phyloP scores from a whole-genome alignment of 2,888 invertebrate genomes.

The Hedya salicella region DNA sequence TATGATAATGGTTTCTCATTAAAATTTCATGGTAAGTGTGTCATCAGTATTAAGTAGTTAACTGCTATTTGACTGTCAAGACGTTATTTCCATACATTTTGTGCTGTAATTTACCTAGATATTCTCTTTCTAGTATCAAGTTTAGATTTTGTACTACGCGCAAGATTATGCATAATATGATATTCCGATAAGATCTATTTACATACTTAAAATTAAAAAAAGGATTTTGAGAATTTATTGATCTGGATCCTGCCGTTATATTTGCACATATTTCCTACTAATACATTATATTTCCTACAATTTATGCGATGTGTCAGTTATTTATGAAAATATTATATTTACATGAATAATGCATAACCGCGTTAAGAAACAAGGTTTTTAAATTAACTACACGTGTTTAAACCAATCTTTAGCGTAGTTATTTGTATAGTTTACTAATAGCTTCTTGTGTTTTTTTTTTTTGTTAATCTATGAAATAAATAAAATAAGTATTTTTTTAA shows the following conservation, averaged over 20 bases:
- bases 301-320: background rate
- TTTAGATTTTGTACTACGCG: background rate
- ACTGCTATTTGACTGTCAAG: conserved; percentile 21
- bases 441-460: background rate
- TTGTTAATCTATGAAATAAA: too few relatives aligned
- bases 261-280: too few relatives aligned
- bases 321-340: background rate
- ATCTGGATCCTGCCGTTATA: too few relatives aligned
- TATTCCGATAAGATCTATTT: too few relatives aligned
- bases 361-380: conserved; percentile 23
- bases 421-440: conserved; percentile 10
- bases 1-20: conserved; percentile 74
- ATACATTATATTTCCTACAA: too few relatives aligned
- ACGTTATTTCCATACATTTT: conserved; percentile 21
- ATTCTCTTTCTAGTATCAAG: background rate
- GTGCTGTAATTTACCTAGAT: too few relatives aligned
- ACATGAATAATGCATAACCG: conserved; percentile 26
- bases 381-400: conserved; percentile 26
- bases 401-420: conserved; percentile 9
- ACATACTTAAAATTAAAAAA: too few relatives aligned
- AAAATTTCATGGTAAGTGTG: conserved; percentile 71
- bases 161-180: too few relatives aligned
- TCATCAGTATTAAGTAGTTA: conserved; percentile 52
- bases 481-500: too few relatives aligned
- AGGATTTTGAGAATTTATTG: too few relatives aligned